These are phyloP conservation scores for Cheilosia vulpina DNA, from an alignment of 2,888 invertebrate species.

Conservation along the genomic window DNA sequence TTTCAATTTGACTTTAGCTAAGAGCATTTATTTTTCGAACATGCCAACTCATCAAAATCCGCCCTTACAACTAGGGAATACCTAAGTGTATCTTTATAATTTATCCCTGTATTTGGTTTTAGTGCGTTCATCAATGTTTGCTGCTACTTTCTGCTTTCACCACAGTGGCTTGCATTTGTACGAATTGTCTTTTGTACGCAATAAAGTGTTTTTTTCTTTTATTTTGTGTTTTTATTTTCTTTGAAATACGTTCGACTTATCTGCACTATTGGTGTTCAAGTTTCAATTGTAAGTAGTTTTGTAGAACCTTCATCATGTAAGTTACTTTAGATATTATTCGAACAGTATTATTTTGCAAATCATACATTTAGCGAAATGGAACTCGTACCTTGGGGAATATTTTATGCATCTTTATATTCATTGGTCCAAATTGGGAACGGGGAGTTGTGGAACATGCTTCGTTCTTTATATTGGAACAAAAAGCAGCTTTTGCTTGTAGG, in stretches of 20 bases:
- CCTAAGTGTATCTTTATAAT: constrained; percentile 16
- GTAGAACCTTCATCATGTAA: constrained; percentile 10
- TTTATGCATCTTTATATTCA: no score
- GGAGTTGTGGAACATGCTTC: no score
- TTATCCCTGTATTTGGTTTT: constrained; percentile 19
- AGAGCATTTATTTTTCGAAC: constrained; percentile 35
- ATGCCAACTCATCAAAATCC: constrained; percentile 21
- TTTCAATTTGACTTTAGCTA: constrained; percentile 48
- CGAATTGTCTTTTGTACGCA: neutral
- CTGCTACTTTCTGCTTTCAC: constrained; percentile 50
- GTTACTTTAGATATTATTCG: neutral
- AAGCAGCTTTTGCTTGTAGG: no score
- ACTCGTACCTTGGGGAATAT: neutral
- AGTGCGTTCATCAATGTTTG: constrained; percentile 17
- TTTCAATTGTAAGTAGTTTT: no score
- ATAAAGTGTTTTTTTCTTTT: neutral
- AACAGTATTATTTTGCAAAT: neutral
- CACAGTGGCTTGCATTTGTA: constrained; percentile 17
- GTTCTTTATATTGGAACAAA: no score
- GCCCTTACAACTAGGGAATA: constrained; percentile 13
- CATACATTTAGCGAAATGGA: neutral
- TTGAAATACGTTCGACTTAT: neutral
- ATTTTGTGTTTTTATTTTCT: neutral
- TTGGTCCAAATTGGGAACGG: no score
- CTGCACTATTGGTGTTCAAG: neutral